Evolutionary conservation across 2,797 vertebrate genomes (phyloP).

Genomic region (Platyrinchus mystaceus): DNA sequence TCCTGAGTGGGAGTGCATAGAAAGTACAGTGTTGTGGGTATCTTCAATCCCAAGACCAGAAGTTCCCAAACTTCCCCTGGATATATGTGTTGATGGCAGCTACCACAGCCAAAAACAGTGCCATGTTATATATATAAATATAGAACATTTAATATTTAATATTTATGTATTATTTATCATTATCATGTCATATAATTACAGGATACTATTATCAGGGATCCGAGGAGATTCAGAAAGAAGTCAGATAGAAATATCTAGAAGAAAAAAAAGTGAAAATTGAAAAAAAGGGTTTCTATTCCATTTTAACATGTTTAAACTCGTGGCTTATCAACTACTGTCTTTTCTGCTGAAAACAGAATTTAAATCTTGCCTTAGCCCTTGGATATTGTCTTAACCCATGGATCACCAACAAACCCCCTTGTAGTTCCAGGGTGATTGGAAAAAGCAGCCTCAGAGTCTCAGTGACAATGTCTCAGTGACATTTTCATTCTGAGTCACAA

Average conservation of each 20-base stretch:
- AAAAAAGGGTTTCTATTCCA: not conserved
- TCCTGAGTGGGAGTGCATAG: slow-evolving; percentile 21
- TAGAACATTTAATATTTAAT: not conserved
- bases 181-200: not conserved
- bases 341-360: not conserved
- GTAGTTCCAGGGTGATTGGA: not conserved
- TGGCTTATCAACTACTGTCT: not conserved
- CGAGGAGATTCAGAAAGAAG: not conserved
- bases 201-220: not conserved
- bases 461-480: not conserved
- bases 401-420: not conserved
- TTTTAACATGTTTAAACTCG: not conserved
- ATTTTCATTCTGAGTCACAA: slow-evolving; percentile 28
- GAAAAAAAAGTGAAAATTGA: not conserved
- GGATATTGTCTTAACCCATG: not conserved
- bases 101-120: not conserved
- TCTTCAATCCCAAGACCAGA: not conserved
- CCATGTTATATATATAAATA: not conserved
- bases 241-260: not conserved
- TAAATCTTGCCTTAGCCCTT: not conserved
- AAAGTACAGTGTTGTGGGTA: not conserved
- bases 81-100: not conserved
- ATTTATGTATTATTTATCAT: not conserved
- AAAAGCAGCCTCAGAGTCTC: not conserved
- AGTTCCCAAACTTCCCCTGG: not conserved